Evolutionary conservation across 2,888 invertebrate genomes (phyloP).

Genomic region (Nomada ruficornis): DNA sequence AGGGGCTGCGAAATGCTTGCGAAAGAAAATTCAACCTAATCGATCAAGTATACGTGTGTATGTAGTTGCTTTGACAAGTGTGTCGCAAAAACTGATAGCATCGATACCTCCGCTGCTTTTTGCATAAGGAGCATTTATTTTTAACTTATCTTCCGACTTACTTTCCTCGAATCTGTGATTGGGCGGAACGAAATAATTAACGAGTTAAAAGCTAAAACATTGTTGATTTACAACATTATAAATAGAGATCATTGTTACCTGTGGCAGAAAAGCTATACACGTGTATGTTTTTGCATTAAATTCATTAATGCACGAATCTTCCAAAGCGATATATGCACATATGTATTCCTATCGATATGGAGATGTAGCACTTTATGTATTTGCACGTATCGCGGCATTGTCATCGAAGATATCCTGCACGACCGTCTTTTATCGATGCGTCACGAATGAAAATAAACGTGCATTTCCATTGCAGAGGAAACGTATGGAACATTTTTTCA

Average conservation of each 20-base stretch:
- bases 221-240: neutral
- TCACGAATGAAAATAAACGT: slow-evolving; percentile 43
- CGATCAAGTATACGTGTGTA: neutral
- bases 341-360: slow-evolving; percentile 3
- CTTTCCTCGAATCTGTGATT: neutral
- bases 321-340: too few relatives aligned
- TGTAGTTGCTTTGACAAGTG: neutral
- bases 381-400: slow-evolving; percentile 18
- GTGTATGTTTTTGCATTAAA: too few relatives aligned
- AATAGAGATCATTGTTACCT: neutral
- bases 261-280: neutral
- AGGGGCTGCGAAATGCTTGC: neutral
- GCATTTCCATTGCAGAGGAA: slow-evolving; percentile 37
- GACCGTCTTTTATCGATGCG: slow-evolving; percentile 41
- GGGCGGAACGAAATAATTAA: neutral
- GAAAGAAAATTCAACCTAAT: neutral
- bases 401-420: slow-evolving; percentile 9
- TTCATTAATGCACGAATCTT: neutral
- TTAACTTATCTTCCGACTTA: too few relatives aligned
- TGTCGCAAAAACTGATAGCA: neutral
- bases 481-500: too few relatives aligned
- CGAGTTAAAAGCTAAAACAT: too few relatives aligned
- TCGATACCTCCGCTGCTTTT: neutral
- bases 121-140: neutral
- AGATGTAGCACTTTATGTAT: slow-evolving; percentile 4